Evolutionary conservation across 1,140 invertebrate genomes (phyloP).

Genomic region (Sycobia sp.): DNA sequence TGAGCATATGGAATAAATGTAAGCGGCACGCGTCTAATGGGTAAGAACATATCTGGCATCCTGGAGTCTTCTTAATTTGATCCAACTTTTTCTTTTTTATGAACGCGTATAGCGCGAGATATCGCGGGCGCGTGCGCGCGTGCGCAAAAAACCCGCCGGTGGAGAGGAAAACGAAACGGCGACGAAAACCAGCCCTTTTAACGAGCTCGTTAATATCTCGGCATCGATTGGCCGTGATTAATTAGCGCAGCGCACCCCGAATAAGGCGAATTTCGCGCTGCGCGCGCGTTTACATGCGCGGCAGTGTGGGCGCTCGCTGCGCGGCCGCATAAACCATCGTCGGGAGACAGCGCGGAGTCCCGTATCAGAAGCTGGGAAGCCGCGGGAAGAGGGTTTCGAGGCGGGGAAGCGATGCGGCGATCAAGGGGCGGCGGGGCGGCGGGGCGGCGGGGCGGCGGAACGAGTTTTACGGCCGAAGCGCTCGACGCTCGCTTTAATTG

Average conservation of each 20-base stretch:
- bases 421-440: conserved; percentile 1
- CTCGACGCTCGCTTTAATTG: conserved; percentile 21
- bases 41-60: not conserved
- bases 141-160: not conserved
- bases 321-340: no score
- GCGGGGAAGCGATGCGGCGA: not conserved
- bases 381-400: no score
- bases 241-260: conserved; percentile 22
- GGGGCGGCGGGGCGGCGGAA: not conserved
- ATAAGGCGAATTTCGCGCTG: conserved; percentile 24
- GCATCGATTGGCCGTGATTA: conserved; percentile 25
- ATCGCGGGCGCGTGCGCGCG: no score
- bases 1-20: no score
- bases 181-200: conserved; percentile 20
- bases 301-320: not conserved
- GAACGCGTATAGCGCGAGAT: no score
- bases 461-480: conserved; percentile 8
- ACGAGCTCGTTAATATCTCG: conserved; percentile 34
- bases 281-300: not conserved
- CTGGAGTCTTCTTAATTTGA: not conserved
- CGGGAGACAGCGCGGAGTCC: no score
- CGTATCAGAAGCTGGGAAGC: no score
- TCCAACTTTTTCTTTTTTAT: conserved; percentile 15
- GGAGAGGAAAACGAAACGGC: not conserved
- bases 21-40: no score